A percentile compares a stretch with the other conserved stretches of the same genome.
Conservation (phyloP, 2,888 invertebrate species). For the Microdon myrmicae region DNA sequence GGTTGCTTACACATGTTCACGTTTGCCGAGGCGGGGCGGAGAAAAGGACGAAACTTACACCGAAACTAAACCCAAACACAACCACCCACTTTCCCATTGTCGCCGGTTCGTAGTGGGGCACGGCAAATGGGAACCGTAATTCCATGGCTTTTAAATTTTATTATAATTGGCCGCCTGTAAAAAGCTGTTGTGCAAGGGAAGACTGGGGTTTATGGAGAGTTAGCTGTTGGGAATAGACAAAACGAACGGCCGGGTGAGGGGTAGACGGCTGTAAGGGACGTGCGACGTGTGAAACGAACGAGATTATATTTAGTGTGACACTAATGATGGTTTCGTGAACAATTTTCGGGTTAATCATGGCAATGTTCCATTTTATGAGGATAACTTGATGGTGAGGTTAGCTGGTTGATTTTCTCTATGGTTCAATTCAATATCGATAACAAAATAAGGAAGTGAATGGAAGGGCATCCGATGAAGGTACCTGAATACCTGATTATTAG, state of each 20-base stretch:
- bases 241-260: slow-evolving; percentile 8
- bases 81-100: background rate
- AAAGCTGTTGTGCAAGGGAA: slow-evolving; percentile 23
- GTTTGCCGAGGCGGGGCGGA: slow-evolving; percentile 24
- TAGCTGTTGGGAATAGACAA: slow-evolving; percentile 25
- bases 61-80: slow-evolving; percentile 14
- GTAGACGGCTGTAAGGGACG: no score
- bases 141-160: slow-evolving; percentile 45
- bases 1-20: slow-evolving; percentile 45
- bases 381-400: slow-evolving; percentile 3
- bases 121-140: slow-evolving; percentile 39
- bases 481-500: no score
- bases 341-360: slow-evolving; percentile 45
- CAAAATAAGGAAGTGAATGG: no score
- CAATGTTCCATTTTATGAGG: slow-evolving; percentile 34
- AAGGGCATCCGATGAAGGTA: no score
- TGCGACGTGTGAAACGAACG: slow-evolving; percentile 14
- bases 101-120: slow-evolving; percentile 22
- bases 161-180: slow-evolving; percentile 43
- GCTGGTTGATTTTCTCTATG: background rate
- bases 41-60: slow-evolving; percentile 14
- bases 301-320: slow-evolving; percentile 43
- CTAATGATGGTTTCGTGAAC: slow-evolving; percentile 44
- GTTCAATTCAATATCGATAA: no score
- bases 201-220: slow-evolving; percentile 5